Conservation (phyloP, 2,888 invertebrate genomes). For the Sepiola atlantica region DNA sequence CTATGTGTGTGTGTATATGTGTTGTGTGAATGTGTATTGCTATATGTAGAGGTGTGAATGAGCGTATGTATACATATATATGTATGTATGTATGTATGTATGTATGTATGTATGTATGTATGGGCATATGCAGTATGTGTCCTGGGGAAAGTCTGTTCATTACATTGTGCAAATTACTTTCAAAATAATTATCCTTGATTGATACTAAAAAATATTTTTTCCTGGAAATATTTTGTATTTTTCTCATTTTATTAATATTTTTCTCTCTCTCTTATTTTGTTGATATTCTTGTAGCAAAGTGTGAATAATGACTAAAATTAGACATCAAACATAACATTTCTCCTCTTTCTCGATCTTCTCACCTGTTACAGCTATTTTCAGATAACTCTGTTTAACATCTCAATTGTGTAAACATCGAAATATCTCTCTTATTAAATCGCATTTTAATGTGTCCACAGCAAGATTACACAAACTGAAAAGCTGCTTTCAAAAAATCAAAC, state of each 20-base stretch:
- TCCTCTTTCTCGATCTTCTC: neutral
- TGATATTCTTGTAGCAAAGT: neutral
- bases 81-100: too few species aligned
- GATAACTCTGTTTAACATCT: neutral
- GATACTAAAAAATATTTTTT: conserved; percentile 2
- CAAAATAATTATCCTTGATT: conserved; percentile 1
- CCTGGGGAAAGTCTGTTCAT: conserved; percentile 21
- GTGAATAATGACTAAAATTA: conserved; percentile 20
- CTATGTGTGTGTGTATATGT: too few species aligned
- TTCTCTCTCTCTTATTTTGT: neutral
- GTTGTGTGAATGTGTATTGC: too few species aligned
- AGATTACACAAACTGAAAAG: too few species aligned
- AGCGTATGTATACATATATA: too few species aligned
- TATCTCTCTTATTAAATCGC: neutral
- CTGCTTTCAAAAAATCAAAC: too few species aligned
- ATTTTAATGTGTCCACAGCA: neutral
- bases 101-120: too few species aligned
- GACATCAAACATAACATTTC: neutral
- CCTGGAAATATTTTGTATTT: neutral
- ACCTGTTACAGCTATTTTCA: neutral
- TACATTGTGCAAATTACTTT: neutral
- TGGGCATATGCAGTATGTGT: neutral
- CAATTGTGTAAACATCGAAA: neutral
- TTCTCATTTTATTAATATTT: neutral
- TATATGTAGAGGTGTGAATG: too few species aligned